Evolutionary conservation across 2,113 vertebrate genomes (phyloP).

Genomic region (Alethe diademata): DNA sequence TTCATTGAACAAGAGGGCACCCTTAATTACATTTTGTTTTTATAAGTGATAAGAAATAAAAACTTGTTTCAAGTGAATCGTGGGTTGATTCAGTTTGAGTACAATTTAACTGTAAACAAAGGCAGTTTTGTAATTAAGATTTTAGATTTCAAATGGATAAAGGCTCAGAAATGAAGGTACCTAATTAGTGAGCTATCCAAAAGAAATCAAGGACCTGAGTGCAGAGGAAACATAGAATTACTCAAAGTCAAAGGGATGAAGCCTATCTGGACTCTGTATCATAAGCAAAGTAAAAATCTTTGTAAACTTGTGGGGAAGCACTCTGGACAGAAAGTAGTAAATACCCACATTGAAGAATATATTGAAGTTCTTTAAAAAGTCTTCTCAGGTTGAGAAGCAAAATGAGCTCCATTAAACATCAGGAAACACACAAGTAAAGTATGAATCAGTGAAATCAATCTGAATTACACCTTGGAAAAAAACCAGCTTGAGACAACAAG

Average conservation of each 20-base stretch:
- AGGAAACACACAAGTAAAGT: neutral
- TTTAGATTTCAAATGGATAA: constrained; percentile 38
- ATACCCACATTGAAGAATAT: neutral
- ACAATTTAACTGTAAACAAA: constrained; percentile 32
- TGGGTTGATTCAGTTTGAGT: neutral
- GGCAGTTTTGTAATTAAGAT: neutral
- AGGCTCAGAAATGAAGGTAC: neutral
- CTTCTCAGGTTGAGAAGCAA: neutral
- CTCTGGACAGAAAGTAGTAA: neutral
- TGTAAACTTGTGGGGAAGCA: neutral
- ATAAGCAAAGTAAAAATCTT: constrained; percentile 14
- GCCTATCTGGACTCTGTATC: neutral
- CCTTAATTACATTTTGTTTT: constrained; percentile 24
- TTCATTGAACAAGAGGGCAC: neutral
- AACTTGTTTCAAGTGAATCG: neutral
- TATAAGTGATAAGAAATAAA: constrained; percentile 23
- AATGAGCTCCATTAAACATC: neutral
- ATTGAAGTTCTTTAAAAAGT: neutral
- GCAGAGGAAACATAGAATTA: constrained; percentile 17
- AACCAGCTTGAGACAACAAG: neutral
- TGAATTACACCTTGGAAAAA: neutral
- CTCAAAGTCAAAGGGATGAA: neutral
- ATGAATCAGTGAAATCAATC: neutral
- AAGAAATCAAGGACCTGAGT: neutral
- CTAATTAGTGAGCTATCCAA: neutral